These are phyloP conservation scores for Hartigia nigra DNA, from an alignment of 2,888 invertebrate genomes.

Conservation along the genomic window DNA sequence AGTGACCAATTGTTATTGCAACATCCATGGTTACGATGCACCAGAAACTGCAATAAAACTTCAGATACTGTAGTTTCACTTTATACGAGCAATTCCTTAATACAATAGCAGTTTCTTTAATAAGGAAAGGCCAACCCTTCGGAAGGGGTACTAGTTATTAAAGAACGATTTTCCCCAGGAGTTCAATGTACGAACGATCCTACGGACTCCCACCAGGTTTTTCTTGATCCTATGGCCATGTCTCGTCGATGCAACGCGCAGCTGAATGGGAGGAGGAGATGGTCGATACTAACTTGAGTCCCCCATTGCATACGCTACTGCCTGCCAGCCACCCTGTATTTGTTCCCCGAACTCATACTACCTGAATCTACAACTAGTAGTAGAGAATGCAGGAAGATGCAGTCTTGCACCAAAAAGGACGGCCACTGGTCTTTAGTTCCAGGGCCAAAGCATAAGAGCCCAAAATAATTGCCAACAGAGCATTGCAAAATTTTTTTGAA, in stretches of 20 bases:
- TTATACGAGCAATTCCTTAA: not conserved
- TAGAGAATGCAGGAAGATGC: not conserved
- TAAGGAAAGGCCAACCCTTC: not conserved
- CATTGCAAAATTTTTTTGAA: no score
- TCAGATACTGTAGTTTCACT: not conserved
- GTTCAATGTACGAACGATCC: not conserved
- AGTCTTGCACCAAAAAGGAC: not conserved
- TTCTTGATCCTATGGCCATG: not conserved
- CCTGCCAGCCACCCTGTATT: conserved; percentile 3
- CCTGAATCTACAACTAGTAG: not conserved
- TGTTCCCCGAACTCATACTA: not conserved
- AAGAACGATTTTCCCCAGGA: not conserved
- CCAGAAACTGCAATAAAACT: not conserved
- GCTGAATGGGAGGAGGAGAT: conserved; percentile 51
- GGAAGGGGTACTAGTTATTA: not conserved
- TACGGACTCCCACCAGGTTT: not conserved
- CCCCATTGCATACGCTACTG: conserved; percentile 20
- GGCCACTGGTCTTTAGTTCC: not conserved
- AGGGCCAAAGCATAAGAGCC: not conserved
- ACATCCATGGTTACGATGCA: not conserved
- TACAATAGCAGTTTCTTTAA: not conserved
- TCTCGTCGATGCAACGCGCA: not conserved
- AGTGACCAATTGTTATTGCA: not conserved
- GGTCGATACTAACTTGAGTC: conserved; percentile 48
- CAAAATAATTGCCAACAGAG: no score